Base-by-base conservation (phyloP, 2,797 vertebrate species). In the Tokudaia tokunoshimensis region DNA sequence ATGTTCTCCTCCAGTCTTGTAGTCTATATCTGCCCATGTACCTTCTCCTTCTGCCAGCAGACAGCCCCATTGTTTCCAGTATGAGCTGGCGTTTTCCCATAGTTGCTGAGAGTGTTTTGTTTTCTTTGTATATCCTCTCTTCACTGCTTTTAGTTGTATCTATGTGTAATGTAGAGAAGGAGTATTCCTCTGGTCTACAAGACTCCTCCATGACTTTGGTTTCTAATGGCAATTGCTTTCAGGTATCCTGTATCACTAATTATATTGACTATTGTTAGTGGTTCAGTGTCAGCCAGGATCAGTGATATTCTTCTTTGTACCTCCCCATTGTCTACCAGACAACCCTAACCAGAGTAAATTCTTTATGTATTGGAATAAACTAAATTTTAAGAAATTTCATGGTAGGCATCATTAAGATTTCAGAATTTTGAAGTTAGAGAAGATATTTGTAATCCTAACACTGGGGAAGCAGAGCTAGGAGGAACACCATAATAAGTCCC, bases 371-470 rank as follows among this genome's bases (percentile, higher is more conserved):
- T 81, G 37, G 84, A 81, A 74, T 22, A 74, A 52, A 70, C 34
- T 76, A 52, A 93, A 92, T 65, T 59, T 92, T 83, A 90, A 93
- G 63, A 37, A 2, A 37, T 37, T 74, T 52, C 52, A 26, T 37
- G 12, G 50, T 59, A 91, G 47, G 86, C 83, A 88, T 63, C 52
- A 75, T 80, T 47, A 92, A 83, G 37, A 78, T 24, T 88, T 96
- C 52, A 85, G 63, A 44, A 61, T 94, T 92, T 91, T 84, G 72
- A 37, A 10, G 75, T 65, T 50, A 52, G 7, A 41, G 3, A 89
- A 47, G 19, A n/a, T 7, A n/a, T 44, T 44, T n/a, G 13, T 11
- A 63, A 47, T 63, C 20, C 22, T 34, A 61, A 34, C 19, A 19
- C 8, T 78, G 19, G 10, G 12, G 74, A 79, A 61, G 37, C 29